These are phyloP conservation scores for Acromyrmex heyeri DNA, from an alignment of 1,140 invertebrate genomes.

Conservation along the genomic window DNA sequence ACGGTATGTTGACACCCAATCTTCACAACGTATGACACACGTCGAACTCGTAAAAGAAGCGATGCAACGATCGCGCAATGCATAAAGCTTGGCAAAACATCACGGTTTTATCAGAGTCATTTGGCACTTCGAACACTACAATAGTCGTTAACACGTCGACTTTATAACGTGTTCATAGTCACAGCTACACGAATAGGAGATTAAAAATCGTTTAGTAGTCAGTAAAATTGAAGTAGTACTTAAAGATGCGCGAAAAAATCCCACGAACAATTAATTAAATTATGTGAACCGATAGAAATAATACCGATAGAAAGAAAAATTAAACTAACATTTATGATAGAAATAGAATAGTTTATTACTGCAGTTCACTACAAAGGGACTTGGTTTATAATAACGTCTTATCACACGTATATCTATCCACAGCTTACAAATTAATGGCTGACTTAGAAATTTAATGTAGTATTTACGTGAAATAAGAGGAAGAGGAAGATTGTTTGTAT, in stretches of 20 bases:
- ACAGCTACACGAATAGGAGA: neutral
- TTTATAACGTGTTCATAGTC: conserved; percentile 7
- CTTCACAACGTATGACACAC: neutral
- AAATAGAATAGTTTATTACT: too few relatives aligned
- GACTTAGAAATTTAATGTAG: too few relatives aligned
- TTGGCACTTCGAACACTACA: neutral
- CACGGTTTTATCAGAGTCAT: conserved; percentile 24
- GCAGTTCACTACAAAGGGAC: too few relatives aligned
- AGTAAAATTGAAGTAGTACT: neutral
- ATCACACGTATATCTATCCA: too few relatives aligned
- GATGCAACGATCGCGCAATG: neutral
- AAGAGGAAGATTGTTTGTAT: neutral
- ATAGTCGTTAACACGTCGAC: neutral
- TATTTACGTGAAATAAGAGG: too few relatives aligned
- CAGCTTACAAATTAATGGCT: too few relatives aligned
- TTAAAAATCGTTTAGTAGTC: neutral
- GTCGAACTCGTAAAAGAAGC: conserved; percentile 5
- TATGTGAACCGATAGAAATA: neutral
- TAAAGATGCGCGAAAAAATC: neutral
- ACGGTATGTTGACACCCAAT: neutral
- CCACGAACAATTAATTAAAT: neutral
- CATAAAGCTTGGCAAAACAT: conserved; percentile 5
- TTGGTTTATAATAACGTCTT: neutral
- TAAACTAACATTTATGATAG: neutral
- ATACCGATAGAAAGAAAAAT: neutral